Conservation (phyloP, 2,888 invertebrate species). For the Pomacea canaliculata region DNA sequence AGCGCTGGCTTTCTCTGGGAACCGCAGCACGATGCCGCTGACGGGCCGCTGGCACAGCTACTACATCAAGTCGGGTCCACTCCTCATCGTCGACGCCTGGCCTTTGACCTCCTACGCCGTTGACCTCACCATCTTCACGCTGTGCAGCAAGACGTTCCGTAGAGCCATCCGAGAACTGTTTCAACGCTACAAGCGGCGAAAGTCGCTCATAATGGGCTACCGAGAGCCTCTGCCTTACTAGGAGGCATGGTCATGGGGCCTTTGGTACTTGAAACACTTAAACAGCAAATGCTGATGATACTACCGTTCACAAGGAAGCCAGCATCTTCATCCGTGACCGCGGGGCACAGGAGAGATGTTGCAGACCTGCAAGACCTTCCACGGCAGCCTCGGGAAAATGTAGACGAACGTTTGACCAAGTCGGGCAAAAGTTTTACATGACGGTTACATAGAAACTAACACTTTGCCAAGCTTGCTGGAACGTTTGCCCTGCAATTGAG, state of each 20-base stretch:
- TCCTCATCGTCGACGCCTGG: slow-evolving; percentile 28
- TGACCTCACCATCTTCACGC: slow-evolving; percentile 30
- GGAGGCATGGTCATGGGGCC: background rate
- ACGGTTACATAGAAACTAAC: no score
- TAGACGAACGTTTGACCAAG: no score
- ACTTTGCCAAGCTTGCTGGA: no score
- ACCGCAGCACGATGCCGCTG: slow-evolving; percentile 7
- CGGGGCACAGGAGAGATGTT: no score
- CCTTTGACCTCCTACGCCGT: slow-evolving; percentile 32
- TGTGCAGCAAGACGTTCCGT: slow-evolving; percentile 32
- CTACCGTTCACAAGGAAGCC: no score
- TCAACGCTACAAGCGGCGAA: slow-evolving; percentile 12
- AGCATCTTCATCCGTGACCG: no score
- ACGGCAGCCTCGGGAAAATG: no score
- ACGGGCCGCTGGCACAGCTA: slow-evolving; percentile 30
- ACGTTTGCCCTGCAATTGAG: no score
- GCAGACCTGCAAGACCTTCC: no score
- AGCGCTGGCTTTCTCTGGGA: background rate
- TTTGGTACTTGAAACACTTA: background rate
- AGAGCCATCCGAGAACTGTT: background rate
- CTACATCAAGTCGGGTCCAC: slow-evolving; percentile 20
- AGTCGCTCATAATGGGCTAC: slow-evolving; percentile 12
- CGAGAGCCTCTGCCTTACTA: slow-evolving; percentile 8
- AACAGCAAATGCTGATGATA: no score
- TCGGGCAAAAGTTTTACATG: no score